Base-by-base conservation (phyloP, 2,888 invertebrate genomes). In the Hemistola chrysoprasaria region DNA sequence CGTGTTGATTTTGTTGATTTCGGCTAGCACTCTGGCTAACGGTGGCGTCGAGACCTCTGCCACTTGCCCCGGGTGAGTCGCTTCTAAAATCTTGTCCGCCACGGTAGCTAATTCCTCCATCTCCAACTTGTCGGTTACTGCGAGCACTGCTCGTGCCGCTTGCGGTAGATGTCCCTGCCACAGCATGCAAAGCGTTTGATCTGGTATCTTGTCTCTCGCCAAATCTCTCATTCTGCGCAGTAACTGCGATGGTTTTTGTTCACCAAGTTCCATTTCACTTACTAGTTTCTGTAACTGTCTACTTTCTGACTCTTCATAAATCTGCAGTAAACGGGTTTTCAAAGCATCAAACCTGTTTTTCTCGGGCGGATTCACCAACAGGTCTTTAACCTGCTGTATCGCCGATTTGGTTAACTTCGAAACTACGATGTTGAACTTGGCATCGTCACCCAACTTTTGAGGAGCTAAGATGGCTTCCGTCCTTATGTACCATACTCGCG, bases 401-500 rank as follows among this genome's bases (percentile, higher is more conserved):
- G n/a, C 37, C 1, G 40, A 34, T 23, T 34, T 38, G 3, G 23
- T 27, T 6, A 47, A 22, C 20, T 47, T 46, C 3, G 48, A 11
- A 6, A 53, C 20, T 3, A 47, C 44, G 2, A 43, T 6, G 22
- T 43, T 28, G 8, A 27, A 46, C 27, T 48, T 50, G 4, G 42
- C n/a, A 1, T 40, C 40, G 11, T 47, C 42, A 4, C 49, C 23
- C 1, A 42, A 22, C 22, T 48, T 50, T 25, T 54, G 56, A 1
- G 53, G 47, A 6, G 38, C 41, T 10, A 53, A 4, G 6, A 48
- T 40, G 8, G 52, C 43, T 28, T 58, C 53, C 6, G 39, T 26
- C 26, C 53, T 50, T 1, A 37, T 28, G 21, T 53, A 58, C 50
- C 53, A 53, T 9, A 49, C 20, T 7, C 47, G 30, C 0, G 53